These are phyloP conservation scores for Ecdyonurus torrentis DNA, from an alignment of 2,888 invertebrate species.

Conservation along the genomic window DNA sequence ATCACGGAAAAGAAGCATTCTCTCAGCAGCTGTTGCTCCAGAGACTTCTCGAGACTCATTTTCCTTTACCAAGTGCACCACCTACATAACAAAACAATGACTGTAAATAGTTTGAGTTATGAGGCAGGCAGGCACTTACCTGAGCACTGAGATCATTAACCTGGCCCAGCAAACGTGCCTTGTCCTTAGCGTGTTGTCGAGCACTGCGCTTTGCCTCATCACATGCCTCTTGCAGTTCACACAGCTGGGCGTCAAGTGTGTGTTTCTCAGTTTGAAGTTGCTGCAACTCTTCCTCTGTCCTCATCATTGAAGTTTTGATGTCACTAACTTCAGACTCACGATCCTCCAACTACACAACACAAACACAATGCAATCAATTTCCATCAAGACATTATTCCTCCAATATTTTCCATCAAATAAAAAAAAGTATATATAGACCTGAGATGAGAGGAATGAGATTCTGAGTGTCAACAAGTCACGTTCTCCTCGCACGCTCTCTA, in stretches of 20 bases:
- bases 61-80: background rate
- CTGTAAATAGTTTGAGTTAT: background rate
- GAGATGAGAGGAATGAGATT: background rate
- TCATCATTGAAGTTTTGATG: background rate
- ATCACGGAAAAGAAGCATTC: slow-evolving; percentile 75
- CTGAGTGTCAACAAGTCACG: background rate
- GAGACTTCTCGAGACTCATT: background rate
- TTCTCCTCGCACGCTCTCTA: background rate
- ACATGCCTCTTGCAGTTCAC: background rate
- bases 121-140: background rate
- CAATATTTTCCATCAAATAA: no score
- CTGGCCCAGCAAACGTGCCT: background rate
- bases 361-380: no score
- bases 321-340: background rate
- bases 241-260: background rate
- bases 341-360: background rate
- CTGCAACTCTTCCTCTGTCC: background rate
- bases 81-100: background rate
- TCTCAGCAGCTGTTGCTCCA: slow-evolving; percentile 32
- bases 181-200: background rate
- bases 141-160: background rate
- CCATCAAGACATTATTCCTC: no score
- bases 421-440: no score
- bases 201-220: background rate
- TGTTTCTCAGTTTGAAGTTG: background rate